Conservation (phyloP, 1,140 invertebrate species). For the Apis laboriosa region DNA sequence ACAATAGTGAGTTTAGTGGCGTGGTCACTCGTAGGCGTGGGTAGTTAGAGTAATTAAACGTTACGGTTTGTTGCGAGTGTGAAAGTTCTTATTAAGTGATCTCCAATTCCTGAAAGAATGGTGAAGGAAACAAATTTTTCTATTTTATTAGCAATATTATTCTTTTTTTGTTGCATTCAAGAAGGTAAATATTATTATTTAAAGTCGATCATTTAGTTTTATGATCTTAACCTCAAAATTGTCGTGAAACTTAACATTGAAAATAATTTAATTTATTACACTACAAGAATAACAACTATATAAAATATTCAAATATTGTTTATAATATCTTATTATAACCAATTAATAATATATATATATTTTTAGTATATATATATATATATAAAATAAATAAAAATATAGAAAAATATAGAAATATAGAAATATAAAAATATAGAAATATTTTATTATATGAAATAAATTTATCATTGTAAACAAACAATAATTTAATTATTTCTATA, state of each 20-base stretch:
- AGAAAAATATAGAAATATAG: not conserved
- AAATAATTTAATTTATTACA: not conserved
- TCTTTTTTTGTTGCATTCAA: conserved; percentile 49
- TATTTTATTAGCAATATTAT: conserved; percentile 21
- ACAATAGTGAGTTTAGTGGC: not conserved
- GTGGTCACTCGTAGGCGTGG: conserved; percentile 58
- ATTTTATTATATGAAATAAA: not conserved
- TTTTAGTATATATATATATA: no score
- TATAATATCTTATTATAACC: no score
- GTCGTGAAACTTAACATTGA: not conserved
- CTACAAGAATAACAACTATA: no score
- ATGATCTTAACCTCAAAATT: conserved; percentile 22
- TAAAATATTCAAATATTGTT: not conserved
- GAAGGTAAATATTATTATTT: conserved; percentile 44
- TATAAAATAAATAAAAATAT: not conserved
- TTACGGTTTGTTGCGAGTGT: conserved; percentile 5
- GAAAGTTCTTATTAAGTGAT: conserved; percentile 8
- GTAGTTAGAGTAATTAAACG: conserved; percentile 31
- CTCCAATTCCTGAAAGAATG: conserved; percentile 30
- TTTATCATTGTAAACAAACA: not conserved
- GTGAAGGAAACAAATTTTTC: not conserved
- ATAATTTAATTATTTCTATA: not conserved
- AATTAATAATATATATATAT: no score
- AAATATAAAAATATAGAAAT: not conserved
- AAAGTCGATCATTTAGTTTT: not conserved